Percentiles rank a stretch among this genome's conserved stretches.
Evolutionary conservation across 2,113 vertebrate genomes (phyloP).

Genomic region (Python bivittatus): DNA sequence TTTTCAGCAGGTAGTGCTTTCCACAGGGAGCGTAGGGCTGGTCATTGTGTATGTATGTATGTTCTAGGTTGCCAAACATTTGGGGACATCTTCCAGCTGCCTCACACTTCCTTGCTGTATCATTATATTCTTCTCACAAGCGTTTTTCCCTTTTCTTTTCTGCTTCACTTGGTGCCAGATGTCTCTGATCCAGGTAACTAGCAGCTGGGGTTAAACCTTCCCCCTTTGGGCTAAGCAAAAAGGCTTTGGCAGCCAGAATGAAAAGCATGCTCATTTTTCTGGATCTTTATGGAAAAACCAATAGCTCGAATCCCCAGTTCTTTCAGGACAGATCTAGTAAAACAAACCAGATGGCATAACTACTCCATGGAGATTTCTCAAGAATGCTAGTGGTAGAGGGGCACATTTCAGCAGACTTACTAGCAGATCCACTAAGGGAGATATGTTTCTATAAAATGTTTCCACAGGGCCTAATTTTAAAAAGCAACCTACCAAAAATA

Average conservation of each 20-base stretch:
- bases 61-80: neutral
- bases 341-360: neutral
- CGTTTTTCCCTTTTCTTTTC: conserved; percentile 62
- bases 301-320: neutral
- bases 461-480: neutral
- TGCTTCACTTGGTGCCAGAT: conserved; percentile 72
- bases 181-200: conserved; percentile 81
- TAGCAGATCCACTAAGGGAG: neutral
- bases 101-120: neutral
- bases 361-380: neutral
- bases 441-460: neutral
- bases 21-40: neutral
- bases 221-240: neutral
- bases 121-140: conserved; percentile 47
- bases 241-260: neutral
- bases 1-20: neutral
- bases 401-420: neutral
- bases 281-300: neutral
- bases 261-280: neutral
- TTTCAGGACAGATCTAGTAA: neutral
- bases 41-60: neutral
- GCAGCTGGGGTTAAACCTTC: conserved; percentile 1
- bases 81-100: neutral
- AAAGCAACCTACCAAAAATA: neutral
- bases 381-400: neutral